Percentiles rank a stretch among this genome's conserved stretches.
phyloP scores from a whole-genome alignment of 2,113 vertebrate species.

The Rhadina sibilatrix region DNA sequence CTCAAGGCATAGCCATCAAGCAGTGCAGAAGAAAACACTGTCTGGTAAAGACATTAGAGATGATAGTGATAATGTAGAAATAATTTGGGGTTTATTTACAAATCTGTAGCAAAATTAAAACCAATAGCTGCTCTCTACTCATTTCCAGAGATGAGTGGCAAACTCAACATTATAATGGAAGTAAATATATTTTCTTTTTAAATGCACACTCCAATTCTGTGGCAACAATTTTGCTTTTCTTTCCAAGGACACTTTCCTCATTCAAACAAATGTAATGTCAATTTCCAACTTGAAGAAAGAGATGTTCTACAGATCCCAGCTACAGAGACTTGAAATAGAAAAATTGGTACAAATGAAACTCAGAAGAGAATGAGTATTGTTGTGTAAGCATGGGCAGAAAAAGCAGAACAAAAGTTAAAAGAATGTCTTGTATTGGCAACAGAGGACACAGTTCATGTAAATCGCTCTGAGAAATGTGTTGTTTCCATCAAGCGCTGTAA shows the following conservation, averaged over 20 bases:
- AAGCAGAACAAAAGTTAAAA: not conserved
- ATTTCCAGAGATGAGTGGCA: not conserved
- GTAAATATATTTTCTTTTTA: not conserved
- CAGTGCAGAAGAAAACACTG: not conserved
- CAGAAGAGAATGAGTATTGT: not conserved
- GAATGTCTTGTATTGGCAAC: not conserved
- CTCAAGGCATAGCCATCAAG: slow-evolving; percentile 1
- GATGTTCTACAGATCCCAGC: not conserved
- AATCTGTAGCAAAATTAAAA: not conserved
- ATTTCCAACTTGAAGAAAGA: not conserved
- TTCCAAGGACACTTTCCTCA: not conserved
- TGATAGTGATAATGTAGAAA: not conserved
- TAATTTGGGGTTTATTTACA: not conserved
- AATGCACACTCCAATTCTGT: not conserved
- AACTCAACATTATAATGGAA: not conserved
- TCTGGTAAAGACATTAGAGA: slow-evolving; percentile 43
- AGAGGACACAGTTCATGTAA: not conserved
- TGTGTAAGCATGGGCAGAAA: not conserved
- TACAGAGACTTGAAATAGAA: not conserved
- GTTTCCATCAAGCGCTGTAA: not conserved
- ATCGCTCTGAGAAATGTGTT: not conserved
- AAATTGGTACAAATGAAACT: not conserved
- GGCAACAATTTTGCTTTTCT: not conserved
- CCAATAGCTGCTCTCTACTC: not conserved
- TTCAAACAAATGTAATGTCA: not conserved